Evolutionary conservation across 2,888 invertebrate genomes (phyloP).

Genomic region (Copidosoma aretas): DNA sequence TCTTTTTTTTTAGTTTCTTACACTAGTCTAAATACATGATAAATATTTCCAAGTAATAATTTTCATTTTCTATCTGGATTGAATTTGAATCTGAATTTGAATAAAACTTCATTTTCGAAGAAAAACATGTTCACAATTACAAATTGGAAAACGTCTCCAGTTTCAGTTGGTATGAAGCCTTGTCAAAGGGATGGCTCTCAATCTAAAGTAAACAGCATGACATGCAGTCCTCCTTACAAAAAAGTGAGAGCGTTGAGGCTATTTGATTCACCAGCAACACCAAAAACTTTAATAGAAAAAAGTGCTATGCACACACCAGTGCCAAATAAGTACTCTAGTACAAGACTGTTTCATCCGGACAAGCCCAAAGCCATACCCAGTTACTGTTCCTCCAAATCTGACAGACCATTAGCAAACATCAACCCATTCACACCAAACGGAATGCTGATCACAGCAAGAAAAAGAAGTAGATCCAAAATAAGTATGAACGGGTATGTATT

Average conservation of each 20-base stretch:
- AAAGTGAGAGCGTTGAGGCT: slow-evolving; percentile 70
- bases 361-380: slow-evolving; percentile 62
- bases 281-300: slow-evolving; percentile 81
- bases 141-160: slow-evolving; percentile 12
- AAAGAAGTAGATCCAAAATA: slow-evolving; percentile 72
- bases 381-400: slow-evolving; percentile 59
- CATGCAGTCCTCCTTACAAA: slow-evolving; percentile 69
- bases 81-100: slow-evolving; percentile 1
- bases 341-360: slow-evolving; percentile 56
- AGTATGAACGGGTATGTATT: slow-evolving; percentile 55
- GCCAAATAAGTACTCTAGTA: slow-evolving; percentile 58
- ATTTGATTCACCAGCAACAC: slow-evolving; percentile 85
- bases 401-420: slow-evolving; percentile 74
- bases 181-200: slow-evolving; percentile 40
- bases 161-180: slow-evolving; percentile 27
- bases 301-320: slow-evolving; percentile 69
- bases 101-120: neutral
- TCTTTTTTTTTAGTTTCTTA: too few species aligned
- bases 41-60: too few species aligned
- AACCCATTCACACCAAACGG: slow-evolving; percentile 87
- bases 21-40: neutral
- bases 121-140: neutral
- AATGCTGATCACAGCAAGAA: slow-evolving; percentile 73
- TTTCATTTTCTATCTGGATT: neutral
- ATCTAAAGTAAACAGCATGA: slow-evolving; percentile 51